These are phyloP conservation scores for Machaerirhynchus nigripectus DNA, from an alignment of 2,113 vertebrate genomes.

Conservation along the genomic window DNA sequence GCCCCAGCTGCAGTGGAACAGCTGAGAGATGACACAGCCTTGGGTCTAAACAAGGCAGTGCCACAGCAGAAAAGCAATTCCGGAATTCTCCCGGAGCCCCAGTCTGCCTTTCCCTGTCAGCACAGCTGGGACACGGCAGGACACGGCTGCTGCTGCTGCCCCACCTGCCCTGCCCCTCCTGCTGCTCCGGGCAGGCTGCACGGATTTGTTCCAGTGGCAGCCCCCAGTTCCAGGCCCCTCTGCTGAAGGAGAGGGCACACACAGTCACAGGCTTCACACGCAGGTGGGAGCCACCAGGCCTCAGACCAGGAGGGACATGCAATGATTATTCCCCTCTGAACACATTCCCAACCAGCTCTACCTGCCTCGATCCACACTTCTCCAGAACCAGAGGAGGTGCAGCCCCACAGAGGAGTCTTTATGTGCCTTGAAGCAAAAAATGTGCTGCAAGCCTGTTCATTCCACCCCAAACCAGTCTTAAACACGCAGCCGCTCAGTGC, in stretches of 20 bases:
- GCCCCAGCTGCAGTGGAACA: background rate
- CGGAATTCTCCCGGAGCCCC: background rate
- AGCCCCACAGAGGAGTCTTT: background rate
- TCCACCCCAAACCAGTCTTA: background rate
- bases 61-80: background rate
- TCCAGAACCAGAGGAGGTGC: background rate
- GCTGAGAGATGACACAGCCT: background rate
- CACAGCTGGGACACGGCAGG: background rate
- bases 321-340: background rate
- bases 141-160: background rate
- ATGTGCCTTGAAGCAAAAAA: background rate
- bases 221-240: background rate
- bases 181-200: background rate
- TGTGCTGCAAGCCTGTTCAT: background rate
- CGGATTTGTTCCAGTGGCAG: rapidly evolving
- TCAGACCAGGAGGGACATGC: background rate
- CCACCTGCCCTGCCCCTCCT: background rate
- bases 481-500: background rate
- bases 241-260: background rate
- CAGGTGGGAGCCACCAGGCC: background rate
- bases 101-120: background rate
- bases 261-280: rapidly evolving
- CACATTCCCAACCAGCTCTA: background rate
- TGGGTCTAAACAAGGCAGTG: background rate
- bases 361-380: background rate